Base-by-base conservation (phyloP, 2,113 vertebrate species). In the Zootoca vivipara region DNA sequence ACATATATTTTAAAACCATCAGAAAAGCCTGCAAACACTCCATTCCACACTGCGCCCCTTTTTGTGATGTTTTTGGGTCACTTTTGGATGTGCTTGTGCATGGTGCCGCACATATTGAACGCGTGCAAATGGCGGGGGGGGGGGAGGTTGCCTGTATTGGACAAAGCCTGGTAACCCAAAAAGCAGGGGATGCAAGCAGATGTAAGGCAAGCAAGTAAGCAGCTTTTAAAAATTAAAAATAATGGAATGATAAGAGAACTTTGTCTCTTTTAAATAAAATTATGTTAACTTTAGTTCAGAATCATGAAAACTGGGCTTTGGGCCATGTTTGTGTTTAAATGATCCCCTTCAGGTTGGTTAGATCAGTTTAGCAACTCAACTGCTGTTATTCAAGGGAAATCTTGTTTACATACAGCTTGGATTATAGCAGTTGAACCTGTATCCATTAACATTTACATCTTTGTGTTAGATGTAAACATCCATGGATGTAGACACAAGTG, bases 341-440 rank as follows among this genome's bases (percentile, higher is more conserved):
- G 22, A 42, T 35, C 16, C 28, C 62, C 26, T 73, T 73, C 26
- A 72, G 16, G 73, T 58, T 62, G 52, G 46, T 77, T 65, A 20
- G 33, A 65, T 62, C 67, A 81, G 26, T 81, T 72, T 81, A 81
- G 67, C 67, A 62, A 33, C 58, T 62, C 13, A 62, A 20, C n/a
- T 69, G 40, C 35, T 86, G 30, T 46, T 86, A 79, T 20, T 78
- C 62, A 67, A 86, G 62, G 42, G 30, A 78, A 79, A 69, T 85
- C 56, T 46, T 42, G 62, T 86, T 78, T 67, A 64, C 4, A 33
- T 7, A 40, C 64, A 64, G 4, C 16, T 35, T 64, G 26, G 56
- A 30, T 75, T 75, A 58, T 18, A 74, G 56, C 38, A 64, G 62
- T 62, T 65, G 58, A 77, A 10, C 56, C 35, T 62, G 30, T 64